A percentile compares a stretch with the other conserved stretches of the same genome.
Conservation (phyloP, 1,140 invertebrate genomes). For the Orchesella cincta region DNA sequence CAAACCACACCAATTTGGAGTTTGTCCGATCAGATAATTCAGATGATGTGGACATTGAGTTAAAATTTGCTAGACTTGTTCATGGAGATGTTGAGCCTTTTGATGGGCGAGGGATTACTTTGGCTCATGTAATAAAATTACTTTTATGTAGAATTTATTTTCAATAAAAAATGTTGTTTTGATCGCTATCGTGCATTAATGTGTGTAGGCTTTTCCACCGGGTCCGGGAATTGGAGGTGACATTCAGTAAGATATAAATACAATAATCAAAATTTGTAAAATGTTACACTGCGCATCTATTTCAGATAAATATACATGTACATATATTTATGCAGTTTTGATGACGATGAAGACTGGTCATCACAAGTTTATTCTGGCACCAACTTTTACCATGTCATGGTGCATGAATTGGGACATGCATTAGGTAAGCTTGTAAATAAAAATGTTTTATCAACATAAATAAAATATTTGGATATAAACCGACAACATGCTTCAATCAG, state of each 20-base stretch:
- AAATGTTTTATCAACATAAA: neutral
- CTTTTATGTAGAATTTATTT: neutral
- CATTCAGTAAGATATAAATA: conserved; percentile 57
- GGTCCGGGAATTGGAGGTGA: conserved; percentile 50
- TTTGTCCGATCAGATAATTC: conserved; percentile 3
- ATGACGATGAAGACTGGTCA: conserved; percentile 36
- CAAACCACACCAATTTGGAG: conserved; percentile 32
- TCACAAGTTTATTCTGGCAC: conserved; percentile 8
- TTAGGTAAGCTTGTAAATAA: conserved; percentile 28
- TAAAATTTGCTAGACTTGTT: conserved; percentile 48
- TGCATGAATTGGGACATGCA: conserved; percentile 26
- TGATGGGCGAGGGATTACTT: conserved; percentile 53
- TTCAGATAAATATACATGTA: neutral
- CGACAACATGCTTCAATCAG: conserved; percentile 33
- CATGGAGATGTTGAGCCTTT: conserved; percentile 53
- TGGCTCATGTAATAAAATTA: conserved; percentile 53
- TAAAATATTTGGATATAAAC: neutral
- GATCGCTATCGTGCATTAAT: conserved; percentile 5
- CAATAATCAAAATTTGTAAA: neutral
- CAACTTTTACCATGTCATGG: conserved; percentile 21
- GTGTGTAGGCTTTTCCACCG: conserved; percentile 54
- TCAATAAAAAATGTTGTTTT: neutral
- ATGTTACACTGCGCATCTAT: neutral
- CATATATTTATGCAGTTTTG: conserved; percentile 52
- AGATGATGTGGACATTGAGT: conserved; percentile 43